phyloP scores from a whole-genome alignment of 2,888 invertebrate genomes.

The Dexiosoma caninum region DNA sequence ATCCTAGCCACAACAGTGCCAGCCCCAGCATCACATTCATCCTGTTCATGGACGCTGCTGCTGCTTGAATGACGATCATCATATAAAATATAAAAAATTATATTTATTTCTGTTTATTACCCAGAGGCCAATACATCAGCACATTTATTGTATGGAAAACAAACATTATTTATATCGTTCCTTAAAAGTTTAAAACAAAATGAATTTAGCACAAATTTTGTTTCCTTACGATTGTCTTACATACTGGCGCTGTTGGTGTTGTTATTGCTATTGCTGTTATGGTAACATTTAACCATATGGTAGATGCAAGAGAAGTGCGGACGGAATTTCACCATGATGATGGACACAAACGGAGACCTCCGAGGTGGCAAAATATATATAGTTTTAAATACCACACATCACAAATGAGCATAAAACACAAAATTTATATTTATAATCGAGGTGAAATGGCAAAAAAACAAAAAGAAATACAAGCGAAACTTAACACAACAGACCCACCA shows the following conservation, averaged over 20 bases:
- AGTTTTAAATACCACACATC: constrained; percentile 45
- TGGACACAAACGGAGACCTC: constrained; percentile 52
- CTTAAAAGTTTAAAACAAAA: constrained; percentile 25
- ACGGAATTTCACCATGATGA: constrained; percentile 11
- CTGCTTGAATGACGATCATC: neutral
- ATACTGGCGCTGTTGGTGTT: neutral
- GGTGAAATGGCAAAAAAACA: neutral
- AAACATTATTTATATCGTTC: constrained; percentile 40
- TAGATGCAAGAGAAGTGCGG: neutral
- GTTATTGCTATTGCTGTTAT: neutral
- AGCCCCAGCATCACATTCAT: too few relatives aligned
- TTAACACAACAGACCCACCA: constrained; percentile 24
- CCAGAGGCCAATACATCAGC: constrained; percentile 60
- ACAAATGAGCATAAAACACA: constrained; percentile 11
- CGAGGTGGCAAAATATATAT: constrained; percentile 59
- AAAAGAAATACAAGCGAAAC: neutral
- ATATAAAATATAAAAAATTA: constrained; percentile 46
- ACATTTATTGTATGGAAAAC: constrained; percentile 46
- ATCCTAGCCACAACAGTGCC: neutral
- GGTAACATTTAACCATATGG: neutral
- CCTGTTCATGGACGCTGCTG: neutral
- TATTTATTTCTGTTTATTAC: constrained; percentile 55
- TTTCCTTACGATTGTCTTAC: neutral
- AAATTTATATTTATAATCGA: constrained; percentile 45
- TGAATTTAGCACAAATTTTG: neutral